phyloP scores from a whole-genome alignment of 2,113 vertebrate species.

The Picathartes gymnocephalus region DNA sequence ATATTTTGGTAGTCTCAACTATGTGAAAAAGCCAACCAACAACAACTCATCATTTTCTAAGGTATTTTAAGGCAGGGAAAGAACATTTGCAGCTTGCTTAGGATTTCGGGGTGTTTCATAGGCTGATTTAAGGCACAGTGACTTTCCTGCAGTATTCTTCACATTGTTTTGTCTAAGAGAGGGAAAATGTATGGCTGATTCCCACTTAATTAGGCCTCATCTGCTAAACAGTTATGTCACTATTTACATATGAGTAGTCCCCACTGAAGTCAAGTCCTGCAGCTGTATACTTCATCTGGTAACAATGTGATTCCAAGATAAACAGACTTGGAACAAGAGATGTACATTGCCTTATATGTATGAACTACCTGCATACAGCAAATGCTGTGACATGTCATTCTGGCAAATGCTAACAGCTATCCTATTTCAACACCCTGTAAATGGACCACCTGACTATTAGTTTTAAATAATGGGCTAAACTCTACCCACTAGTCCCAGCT shows the following conservation, averaged over 20 bases:
- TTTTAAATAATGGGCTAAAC: background rate
- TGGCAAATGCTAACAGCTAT: background rate
- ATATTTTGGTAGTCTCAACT: background rate
- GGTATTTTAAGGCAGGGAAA: background rate
- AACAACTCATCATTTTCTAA: background rate
- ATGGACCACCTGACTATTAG: background rate
- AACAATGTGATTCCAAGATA: conserved; percentile 63
- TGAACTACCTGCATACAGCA: conserved; percentile 30
- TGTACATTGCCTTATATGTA: conserved; percentile 64
- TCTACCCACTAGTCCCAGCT: background rate
- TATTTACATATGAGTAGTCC: conserved; percentile 47
- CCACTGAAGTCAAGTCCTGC: conserved; percentile 11
- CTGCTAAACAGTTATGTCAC: conserved; percentile 61
- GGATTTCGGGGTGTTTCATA: background rate
- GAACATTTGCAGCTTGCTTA: background rate
- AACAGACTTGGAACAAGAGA: conserved; percentile 54
- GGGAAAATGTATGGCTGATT: background rate
- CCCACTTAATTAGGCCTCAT: conserved; percentile 20
- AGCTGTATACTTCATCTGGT: conserved; percentile 54
- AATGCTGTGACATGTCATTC: background rate
- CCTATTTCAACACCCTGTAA: background rate
- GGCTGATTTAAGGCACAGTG: background rate
- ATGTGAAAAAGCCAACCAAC: background rate
- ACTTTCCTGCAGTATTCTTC: background rate
- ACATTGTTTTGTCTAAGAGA: background rate